Evolutionary conservation across 2,113 vertebrate genomes (phyloP), one percentile per base, ranked within the genome.

Genomic region (Heterocephalus glaber): DNA sequence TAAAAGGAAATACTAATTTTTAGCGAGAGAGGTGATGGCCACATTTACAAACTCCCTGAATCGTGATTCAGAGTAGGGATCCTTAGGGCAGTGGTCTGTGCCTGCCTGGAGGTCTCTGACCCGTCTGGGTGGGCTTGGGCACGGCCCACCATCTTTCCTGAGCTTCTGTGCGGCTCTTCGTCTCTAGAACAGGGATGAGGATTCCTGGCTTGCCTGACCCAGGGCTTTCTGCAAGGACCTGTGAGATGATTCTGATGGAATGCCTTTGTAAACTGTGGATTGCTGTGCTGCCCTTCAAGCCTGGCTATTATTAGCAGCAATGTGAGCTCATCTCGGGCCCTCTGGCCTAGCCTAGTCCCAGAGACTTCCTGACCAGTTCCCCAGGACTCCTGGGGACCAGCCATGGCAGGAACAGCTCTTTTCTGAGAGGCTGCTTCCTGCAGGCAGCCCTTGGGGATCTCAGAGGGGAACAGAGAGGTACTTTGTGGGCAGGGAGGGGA

Each of bases 301-400:
- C 72, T 92, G 0, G 0, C 94, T 97, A 93, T 97, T 95, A 92
- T 97, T 98, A 96, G 96, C 49, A 81, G 65, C 41, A 47, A 77
- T 26, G 72, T 98, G 97, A 98, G 93, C 92, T 98, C 96, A 97
- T 90, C 87, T 90, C 93, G 92, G 86, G 86, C 70, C 83, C 65
- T 86, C 38, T 0, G 13, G 61, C 56, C 93, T 65, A 30, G 82
- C 63, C 17, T 58, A 88, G 65, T 66, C 93, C 83, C 26, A 87
- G 83, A 87, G 95, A 77, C 60, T 98, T 96, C 87, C 87, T 85
- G 94, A 81, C 82, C 81, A 72, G 16, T 92, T 72, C 96, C 76
- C 14, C 54, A 72, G 95, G 96, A 77, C 72, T 90, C 68, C 80
- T 97, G 97, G 96, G 95, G 97, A 95, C 84, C 24, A 63, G 28